Percentiles rank a stretch among this genome's conserved stretches.
These are phyloP conservation scores for Thalassaphorura encarpata DNA, from an alignment of 1,140 invertebrate species.

Conservation along the genomic window DNA sequence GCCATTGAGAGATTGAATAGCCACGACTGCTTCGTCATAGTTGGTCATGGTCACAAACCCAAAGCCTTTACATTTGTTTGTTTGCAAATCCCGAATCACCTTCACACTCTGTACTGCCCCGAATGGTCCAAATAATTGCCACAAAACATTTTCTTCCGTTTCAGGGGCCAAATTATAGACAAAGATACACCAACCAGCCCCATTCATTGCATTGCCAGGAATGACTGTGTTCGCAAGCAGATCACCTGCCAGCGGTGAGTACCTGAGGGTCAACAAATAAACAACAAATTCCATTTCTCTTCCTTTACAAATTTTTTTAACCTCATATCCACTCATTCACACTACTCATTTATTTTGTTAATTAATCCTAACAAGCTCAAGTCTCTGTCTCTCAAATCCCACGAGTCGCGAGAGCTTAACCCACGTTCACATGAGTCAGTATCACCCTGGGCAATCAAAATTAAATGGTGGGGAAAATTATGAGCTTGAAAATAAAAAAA, in stretches of 20 bases:
- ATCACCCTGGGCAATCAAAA: too few relatives aligned
- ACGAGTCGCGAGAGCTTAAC: too few relatives aligned
- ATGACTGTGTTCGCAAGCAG: slow-evolving; percentile 76
- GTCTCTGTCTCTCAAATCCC: too few relatives aligned
- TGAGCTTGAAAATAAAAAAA: neutral
- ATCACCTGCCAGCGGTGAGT: slow-evolving; percentile 88
- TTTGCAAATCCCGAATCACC: slow-evolving; percentile 92
- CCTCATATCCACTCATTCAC: too few relatives aligned
- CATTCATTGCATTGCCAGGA: slow-evolving; percentile 66
- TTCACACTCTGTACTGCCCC: slow-evolving; percentile 98
- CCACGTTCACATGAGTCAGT: too few relatives aligned
- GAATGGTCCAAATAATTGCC: slow-evolving; percentile 98
- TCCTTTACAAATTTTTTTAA: too few relatives aligned
- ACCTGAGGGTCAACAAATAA: slow-evolving; percentile 60
- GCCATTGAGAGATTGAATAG: slow-evolving; percentile 95
- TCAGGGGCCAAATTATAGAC: slow-evolving; percentile 97
- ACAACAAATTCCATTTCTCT: too few relatives aligned
- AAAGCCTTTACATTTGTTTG: slow-evolving; percentile 99
- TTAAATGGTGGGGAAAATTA: too few relatives aligned
- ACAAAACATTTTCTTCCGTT: slow-evolving; percentile 95
- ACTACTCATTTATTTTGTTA: too few relatives aligned
- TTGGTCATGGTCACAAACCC: slow-evolving; percentile 99
- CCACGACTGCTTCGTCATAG: slow-evolving; percentile 95
- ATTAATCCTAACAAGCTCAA: too few relatives aligned
- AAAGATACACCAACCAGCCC: slow-evolving; percentile 95